These are phyloP conservation scores for Leiothrix lutea DNA, from an alignment of 2,113 vertebrate genomes.

Conservation along the genomic window DNA sequence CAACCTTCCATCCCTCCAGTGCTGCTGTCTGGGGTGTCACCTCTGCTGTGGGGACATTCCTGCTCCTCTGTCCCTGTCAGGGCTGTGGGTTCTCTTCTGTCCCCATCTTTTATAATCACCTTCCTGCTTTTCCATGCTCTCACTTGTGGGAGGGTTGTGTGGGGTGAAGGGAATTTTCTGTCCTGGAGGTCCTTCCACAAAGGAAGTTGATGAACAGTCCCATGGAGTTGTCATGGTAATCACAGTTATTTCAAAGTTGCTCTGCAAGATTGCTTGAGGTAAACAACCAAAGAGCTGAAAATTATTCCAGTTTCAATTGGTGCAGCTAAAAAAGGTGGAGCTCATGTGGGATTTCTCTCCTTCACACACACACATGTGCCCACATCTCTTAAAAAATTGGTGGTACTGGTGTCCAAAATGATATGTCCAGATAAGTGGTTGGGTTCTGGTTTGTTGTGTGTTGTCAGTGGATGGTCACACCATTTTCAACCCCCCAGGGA, in stretches of 20 bases:
- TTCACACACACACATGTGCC: too few relatives aligned
- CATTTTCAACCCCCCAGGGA: background rate
- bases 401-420: background rate
- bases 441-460: background rate
- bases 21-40: background rate
- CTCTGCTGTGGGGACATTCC: background rate
- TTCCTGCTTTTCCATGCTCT: background rate
- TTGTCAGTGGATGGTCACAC: background rate
- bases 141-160: too few relatives aligned
- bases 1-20: background rate
- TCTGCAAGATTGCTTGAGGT: background rate
- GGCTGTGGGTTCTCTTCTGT: background rate
- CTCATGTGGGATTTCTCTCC: background rate
- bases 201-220: background rate
- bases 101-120: background rate
- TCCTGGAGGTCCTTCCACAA: background rate
- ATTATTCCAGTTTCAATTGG: background rate
- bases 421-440: accelerated
- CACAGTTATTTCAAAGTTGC: background rate
- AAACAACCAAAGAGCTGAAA: background rate
- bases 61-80: background rate
- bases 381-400: background rate
- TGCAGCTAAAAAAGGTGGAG: background rate
- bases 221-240: background rate
- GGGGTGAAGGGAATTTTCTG: background rate